Conservation (phyloP, 2,797 vertebrate species). For the Carapus acus region DNA sequence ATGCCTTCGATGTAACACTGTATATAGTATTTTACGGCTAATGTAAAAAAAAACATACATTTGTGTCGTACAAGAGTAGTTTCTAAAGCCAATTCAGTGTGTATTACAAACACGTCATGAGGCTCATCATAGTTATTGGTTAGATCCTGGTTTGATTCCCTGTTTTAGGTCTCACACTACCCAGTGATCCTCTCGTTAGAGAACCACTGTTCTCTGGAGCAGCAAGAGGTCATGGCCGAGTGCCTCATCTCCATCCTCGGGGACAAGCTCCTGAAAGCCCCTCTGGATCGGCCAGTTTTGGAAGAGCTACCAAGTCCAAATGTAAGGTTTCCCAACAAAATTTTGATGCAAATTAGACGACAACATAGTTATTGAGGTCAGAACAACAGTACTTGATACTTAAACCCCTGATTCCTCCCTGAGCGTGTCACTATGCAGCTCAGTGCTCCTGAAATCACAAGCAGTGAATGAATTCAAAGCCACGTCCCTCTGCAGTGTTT, state of each 20-base stretch:
- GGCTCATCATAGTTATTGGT: constrained; percentile 26
- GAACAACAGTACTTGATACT: too few species aligned
- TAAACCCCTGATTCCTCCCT: too few species aligned
- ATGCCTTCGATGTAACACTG: constrained; percentile 78
- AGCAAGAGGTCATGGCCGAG: constrained; percentile 80
- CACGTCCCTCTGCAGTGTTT: too few species aligned
- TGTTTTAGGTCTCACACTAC: constrained; percentile 76
- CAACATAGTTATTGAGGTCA: constrained; percentile 3
- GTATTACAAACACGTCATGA: constrained; percentile 20
- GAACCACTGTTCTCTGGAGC: constrained; percentile 79
- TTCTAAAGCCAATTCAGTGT: too few species aligned
- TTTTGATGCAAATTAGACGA: constrained; percentile 8
- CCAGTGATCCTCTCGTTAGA: constrained; percentile 85
- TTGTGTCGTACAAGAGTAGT: too few species aligned
- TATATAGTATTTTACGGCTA: too few species aligned
- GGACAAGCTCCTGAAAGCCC: constrained; percentile 69
- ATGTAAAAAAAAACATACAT: constrained; percentile 6
- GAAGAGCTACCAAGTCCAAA: constrained; percentile 80
- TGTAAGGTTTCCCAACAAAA: constrained; percentile 64
- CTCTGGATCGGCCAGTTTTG: constrained; percentile 48
- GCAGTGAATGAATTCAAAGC: too few species aligned
- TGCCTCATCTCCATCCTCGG: constrained; percentile 72
- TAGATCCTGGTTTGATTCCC: constrained; percentile 15
- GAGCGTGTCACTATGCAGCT: too few species aligned
- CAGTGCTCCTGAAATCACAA: too few species aligned